A percentile compares a stretch with the other conserved stretches of the same genome.
Evolutionary conservation across 2,113 vertebrate genomes (phyloP).

Genomic region (Protomyctophum bolini): DNA sequence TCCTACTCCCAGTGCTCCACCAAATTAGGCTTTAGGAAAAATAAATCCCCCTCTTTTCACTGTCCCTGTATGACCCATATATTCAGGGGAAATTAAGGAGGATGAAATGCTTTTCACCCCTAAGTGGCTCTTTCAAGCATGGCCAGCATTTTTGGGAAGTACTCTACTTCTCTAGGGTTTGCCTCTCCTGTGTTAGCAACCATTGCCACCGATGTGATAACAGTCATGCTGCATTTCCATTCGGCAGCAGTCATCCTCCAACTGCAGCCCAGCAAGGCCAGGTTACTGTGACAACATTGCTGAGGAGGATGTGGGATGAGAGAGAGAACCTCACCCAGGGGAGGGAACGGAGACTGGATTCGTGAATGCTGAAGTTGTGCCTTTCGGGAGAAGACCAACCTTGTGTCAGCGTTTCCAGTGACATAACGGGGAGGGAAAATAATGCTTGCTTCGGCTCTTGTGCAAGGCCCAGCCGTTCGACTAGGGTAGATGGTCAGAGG

Average conservation of each 20-base stretch:
- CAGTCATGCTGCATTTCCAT: conserved; percentile 49
- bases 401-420: conserved; percentile 71
- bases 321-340: conserved; percentile 1
- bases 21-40: conserved; percentile 41
- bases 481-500: conserved; percentile 25
- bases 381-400: conserved; percentile 48
- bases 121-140: conserved; percentile 23
- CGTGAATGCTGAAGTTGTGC: conserved; percentile 33
- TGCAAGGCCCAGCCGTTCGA: conserved; percentile 31
- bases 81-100: conserved; percentile 1
- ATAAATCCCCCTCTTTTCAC: conserved; percentile 29
- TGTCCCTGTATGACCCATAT: conserved; percentile 40
- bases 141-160: conserved; percentile 29
- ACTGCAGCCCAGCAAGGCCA: conserved; percentile 17
- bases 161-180: conserved; percentile 25
- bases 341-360: conserved; percentile 30
- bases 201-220: conserved; percentile 13
- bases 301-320: conserved; percentile 21
- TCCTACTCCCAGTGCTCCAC: conserved; percentile 17
- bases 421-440: conserved; percentile 53
- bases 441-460: conserved; percentile 41
- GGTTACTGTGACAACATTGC: conserved; percentile 16
- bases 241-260: conserved; percentile 17
- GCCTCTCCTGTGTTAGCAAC: conserved; percentile 9
- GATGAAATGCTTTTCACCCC: conserved; percentile 1